Percentiles rank a stretch among this genome's conserved stretches.
Conservation (phyloP, 1,140 invertebrate genomes). For the Coelopa frigida region DNA sequence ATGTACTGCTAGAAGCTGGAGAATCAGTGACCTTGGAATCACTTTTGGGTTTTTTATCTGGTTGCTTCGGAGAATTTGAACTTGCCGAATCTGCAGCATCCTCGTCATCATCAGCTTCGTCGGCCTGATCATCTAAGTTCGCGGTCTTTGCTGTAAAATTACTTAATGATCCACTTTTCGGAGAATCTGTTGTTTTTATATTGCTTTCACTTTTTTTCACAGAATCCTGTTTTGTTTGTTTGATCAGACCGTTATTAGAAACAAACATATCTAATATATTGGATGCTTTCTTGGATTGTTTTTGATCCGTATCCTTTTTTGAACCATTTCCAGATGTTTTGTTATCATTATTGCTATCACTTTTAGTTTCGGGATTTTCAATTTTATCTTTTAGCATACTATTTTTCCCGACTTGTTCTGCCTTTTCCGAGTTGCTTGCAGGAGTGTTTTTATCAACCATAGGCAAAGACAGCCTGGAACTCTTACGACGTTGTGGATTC, state of each 20-base stretch:
- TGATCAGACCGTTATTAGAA: no score
- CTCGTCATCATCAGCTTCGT: not conserved
- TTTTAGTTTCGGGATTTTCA: not conserved
- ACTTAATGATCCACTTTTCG: not conserved
- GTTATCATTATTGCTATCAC: not conserved
- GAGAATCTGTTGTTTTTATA: not conserved
- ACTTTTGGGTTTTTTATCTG: not conserved
- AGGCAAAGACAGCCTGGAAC: no score
- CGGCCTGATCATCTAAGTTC: no score
- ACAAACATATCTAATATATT: no score
- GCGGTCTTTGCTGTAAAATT: no score
- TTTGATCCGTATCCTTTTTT: not conserved
- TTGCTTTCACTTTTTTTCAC: not conserved
- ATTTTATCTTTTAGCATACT: no score
- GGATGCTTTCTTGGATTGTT: not conserved
- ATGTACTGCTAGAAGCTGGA: not conserved
- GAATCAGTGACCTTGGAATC: not conserved
- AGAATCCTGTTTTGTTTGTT: not conserved
- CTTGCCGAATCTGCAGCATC: slow-evolving; percentile 3
- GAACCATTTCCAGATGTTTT: not conserved
- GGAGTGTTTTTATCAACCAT: no score
- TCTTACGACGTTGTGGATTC: no score
- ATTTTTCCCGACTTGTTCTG: not conserved
- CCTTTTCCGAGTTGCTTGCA: not conserved
- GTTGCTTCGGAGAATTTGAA: not conserved